Evolutionary conservation across 1,140 invertebrate genomes (phyloP).

Genomic region (Drosophila biarmipes): DNA sequence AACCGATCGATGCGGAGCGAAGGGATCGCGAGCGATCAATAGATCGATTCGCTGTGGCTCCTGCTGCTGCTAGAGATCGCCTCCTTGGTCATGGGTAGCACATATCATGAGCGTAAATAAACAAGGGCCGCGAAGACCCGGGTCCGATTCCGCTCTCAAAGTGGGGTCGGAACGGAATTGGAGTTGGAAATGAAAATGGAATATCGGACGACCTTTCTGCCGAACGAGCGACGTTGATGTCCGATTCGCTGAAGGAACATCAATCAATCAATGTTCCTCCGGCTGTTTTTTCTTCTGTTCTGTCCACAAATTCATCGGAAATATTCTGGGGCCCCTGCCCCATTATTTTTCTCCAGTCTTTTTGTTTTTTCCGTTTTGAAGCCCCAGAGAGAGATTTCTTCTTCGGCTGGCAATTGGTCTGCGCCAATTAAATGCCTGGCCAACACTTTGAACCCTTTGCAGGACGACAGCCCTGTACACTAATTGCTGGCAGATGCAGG

Average conservation of each 20-base stretch:
- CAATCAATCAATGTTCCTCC: constrained; percentile 72
- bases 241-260: constrained; percentile 63
- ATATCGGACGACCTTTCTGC: constrained; percentile 62
- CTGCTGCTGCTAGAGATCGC: constrained; percentile 14
- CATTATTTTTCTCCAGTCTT: background rate
- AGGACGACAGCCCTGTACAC: constrained; percentile 64
- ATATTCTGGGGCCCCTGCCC: constrained; percentile 27
- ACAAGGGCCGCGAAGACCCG: constrained; percentile 17
- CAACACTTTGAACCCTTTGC: constrained; percentile 75
- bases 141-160: constrained; percentile 1
- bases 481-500: constrained; percentile 78
- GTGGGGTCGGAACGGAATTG: constrained; percentile 22
- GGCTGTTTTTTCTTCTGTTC: constrained; percentile 11
- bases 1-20: constrained; percentile 34
- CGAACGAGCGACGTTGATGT: constrained; percentile 57
- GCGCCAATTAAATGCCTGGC: constrained; percentile 80
- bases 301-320: constrained; percentile 72
- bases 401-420: constrained; percentile 64
- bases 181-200: constrained; percentile 30
- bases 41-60: constrained; percentile 32
- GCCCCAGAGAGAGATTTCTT: constrained; percentile 8
- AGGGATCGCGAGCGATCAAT: constrained; percentile 53
- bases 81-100: constrained; percentile 36
- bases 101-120: constrained; percentile 64
- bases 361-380: background rate